These are phyloP conservation scores for Diprion similis DNA, from an alignment of 1,140 invertebrate species.

Conservation along the genomic window DNA sequence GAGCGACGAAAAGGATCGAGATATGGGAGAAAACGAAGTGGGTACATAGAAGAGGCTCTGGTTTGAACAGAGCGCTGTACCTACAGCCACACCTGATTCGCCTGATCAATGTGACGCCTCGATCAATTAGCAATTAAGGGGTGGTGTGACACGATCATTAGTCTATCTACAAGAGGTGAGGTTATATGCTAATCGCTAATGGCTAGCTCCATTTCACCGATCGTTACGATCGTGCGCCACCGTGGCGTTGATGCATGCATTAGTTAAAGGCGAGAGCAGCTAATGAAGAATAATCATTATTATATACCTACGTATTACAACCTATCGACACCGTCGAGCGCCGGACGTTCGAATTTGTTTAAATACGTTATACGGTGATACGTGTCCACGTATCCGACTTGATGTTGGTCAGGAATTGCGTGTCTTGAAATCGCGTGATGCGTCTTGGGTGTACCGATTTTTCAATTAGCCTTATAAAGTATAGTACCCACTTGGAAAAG, in stretches of 20 bases:
- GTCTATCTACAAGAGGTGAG: constrained; percentile 29
- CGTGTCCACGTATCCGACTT: no score
- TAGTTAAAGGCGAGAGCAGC: constrained; percentile 20
- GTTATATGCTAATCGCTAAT: constrained; percentile 32
- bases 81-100: not conserved
- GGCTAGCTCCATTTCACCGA: not conserved
- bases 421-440: not conserved
- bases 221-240: not conserved
- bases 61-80: no score
- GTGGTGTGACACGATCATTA: constrained; percentile 42
- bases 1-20: no score
- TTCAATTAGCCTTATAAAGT: no score
- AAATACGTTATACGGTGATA: not conserved
- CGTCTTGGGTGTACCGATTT: not conserved
- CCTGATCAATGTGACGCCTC: constrained; percentile 15
- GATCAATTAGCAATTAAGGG: constrained; percentile 50
- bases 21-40: no score
- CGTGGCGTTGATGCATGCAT: constrained; percentile 26
- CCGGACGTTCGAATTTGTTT: not conserved
- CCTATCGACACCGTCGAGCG: not conserved
- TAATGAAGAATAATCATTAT: constrained; percentile 34
- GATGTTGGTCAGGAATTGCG: not conserved
- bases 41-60: no score
- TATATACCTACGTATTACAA: constrained; percentile 21
- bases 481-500: no score